phyloP scores from a whole-genome alignment of 2,113 vertebrate genomes.

The Ornithorhynchus anatinus region DNA sequence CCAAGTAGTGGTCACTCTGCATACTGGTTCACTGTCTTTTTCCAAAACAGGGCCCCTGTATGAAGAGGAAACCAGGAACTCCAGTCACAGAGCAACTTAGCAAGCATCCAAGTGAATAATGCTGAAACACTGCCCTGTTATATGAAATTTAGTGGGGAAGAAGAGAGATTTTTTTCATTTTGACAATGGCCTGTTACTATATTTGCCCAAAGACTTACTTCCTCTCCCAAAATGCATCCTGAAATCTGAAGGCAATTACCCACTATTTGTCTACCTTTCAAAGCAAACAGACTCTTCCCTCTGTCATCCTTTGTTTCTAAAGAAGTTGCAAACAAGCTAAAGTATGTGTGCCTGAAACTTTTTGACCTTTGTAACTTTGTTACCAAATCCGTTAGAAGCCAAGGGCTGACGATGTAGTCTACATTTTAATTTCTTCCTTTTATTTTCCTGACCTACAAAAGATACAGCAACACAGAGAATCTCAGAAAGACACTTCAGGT shows the following conservation, averaged over 20 bases:
- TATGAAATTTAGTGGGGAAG: rapidly evolving
- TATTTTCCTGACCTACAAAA: slow-evolving; percentile 13
- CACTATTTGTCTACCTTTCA: not conserved
- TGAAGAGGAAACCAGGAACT: slow-evolving; percentile 11
- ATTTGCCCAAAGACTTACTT: not conserved
- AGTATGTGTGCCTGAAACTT: slow-evolving; percentile 1
- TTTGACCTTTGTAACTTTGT: slow-evolving; percentile 24
- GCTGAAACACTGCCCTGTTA: too few relatives aligned
- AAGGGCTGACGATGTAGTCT: too few relatives aligned
- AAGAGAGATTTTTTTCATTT: not conserved
- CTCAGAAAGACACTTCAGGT: slow-evolving; percentile 29
- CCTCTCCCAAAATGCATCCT: not conserved
- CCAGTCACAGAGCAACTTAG: slow-evolving; percentile 34
- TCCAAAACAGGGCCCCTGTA: slow-evolving; percentile 37
- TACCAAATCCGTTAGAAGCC: too few relatives aligned
- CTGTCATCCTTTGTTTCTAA: not conserved
- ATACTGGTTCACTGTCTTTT: slow-evolving; percentile 22
- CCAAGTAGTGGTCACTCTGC: slow-evolving; percentile 18
- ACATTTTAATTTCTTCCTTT: slow-evolving; percentile 13
- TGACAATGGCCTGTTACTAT: not conserved
- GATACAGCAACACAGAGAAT: slow-evolving; percentile 30
- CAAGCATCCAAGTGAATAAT: not conserved
- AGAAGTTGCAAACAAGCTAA: not conserved
- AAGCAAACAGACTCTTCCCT: not conserved
- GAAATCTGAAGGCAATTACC: not conserved